phyloP scores from a whole-genome alignment of 2,888 invertebrate genomes.

The Chesias legatella region DNA sequence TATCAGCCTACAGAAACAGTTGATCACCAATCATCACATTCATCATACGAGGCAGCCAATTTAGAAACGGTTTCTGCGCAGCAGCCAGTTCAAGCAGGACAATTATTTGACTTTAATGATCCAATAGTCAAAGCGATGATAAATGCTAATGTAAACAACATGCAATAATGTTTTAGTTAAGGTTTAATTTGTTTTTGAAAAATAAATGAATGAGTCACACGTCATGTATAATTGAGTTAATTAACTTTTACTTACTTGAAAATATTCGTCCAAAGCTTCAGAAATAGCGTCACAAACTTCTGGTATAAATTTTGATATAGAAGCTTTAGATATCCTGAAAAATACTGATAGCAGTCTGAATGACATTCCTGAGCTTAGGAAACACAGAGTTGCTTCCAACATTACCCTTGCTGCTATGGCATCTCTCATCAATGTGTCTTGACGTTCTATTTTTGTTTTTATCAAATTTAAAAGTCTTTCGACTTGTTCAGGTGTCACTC shows the following conservation, averaged over 20 bases:
- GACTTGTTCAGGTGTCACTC: conserved; percentile 23
- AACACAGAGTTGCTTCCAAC: conserved; percentile 30
- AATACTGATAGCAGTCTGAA: conserved; percentile 18
- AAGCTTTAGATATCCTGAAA: conserved; percentile 20
- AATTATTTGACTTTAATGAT: conserved; percentile 14
- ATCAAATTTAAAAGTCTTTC: conserved; percentile 24
- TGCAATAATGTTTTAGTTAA: conserved; percentile 14
- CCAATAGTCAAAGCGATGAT: conserved; percentile 18
- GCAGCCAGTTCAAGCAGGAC: conserved; percentile 16
- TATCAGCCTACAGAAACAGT: conserved; percentile 13
- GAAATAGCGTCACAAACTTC: conserved; percentile 19
- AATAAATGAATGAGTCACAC: conserved; percentile 17
- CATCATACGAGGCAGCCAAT: conserved; percentile 13
- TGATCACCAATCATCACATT: conserved; percentile 14
- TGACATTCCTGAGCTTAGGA: conserved; percentile 29
- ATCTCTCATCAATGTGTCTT: conserved; percentile 30
- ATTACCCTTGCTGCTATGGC: conserved; percentile 30
- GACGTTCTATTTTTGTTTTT: conserved; percentile 22
- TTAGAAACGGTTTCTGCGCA: conserved; percentile 17
- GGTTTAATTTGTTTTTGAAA: conserved; percentile 14
- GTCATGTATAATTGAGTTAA: conserved; percentile 15
- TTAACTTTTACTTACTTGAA: conserved; percentile 14
- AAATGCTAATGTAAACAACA: conserved; percentile 16
- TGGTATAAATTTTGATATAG: conserved; percentile 22
- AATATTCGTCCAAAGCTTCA: conserved; percentile 14